Conservation (phyloP, 2,797 vertebrate species). For the Sphaeramia orbicularis region DNA sequence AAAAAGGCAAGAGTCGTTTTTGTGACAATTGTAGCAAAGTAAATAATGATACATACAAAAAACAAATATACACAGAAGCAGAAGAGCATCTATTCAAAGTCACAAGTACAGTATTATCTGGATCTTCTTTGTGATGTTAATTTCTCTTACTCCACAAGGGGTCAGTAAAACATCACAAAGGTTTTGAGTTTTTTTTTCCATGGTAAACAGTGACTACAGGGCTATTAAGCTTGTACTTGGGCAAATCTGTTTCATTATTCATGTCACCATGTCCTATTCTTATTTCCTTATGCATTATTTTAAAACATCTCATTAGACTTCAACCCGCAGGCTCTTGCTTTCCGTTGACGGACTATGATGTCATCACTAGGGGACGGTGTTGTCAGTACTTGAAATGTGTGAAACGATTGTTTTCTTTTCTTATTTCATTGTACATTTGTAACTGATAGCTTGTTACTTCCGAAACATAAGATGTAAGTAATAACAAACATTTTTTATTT, state of each 20-base stretch:
- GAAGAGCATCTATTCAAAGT: too few relatives aligned
- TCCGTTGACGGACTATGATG: conserved; percentile 27
- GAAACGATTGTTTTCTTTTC: background rate
- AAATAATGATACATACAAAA: too few relatives aligned
- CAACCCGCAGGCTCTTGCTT: too few relatives aligned
- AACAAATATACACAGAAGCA: too few relatives aligned
- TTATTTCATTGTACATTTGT: background rate
- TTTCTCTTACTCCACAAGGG: background rate
- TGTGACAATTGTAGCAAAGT: too few relatives aligned
- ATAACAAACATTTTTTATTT: fast-evolving
- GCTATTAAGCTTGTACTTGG: too few relatives aligned
- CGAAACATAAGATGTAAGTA: conserved; percentile 66
- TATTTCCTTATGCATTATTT: too few relatives aligned
- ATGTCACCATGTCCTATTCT: too few relatives aligned
- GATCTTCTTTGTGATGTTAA: too few relatives aligned
- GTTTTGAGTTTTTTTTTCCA: background rate
- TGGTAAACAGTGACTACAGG: background rate
- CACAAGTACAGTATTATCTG: too few relatives aligned
- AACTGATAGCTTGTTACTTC: background rate
- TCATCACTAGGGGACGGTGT: conserved; percentile 64
- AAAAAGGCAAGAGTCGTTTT: too few relatives aligned
- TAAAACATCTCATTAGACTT: background rate
- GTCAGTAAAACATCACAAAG: background rate
- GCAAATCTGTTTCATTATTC: too few relatives aligned
- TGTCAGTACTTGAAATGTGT: conserved; percentile 59